Conservation (phyloP, 2,888 invertebrate species). For the Synanthedon tipuliformis region DNA sequence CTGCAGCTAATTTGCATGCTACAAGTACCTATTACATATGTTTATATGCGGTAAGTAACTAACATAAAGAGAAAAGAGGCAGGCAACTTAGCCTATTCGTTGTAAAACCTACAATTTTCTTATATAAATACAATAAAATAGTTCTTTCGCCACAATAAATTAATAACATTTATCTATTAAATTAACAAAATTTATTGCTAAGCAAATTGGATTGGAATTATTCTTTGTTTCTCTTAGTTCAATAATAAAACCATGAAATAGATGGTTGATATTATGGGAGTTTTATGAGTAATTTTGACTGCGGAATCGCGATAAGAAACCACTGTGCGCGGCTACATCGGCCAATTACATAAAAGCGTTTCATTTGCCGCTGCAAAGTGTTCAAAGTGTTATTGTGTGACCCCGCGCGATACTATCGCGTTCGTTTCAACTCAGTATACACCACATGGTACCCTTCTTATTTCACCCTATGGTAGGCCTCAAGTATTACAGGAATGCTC, state of each 20-base stretch:
- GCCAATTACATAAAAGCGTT: slow-evolving; percentile 53
- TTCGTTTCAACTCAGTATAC: slow-evolving; percentile 1
- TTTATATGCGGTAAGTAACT: too few species aligned
- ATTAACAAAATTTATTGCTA: too few species aligned
- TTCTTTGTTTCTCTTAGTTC: background rate
- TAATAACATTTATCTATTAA: too few species aligned
- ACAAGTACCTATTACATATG: too few species aligned
- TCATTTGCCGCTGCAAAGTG: slow-evolving; percentile 46
- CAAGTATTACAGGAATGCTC: background rate
- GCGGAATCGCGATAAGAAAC: slow-evolving; percentile 1
- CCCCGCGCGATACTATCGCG: slow-evolving; percentile 42
- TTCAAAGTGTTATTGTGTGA: slow-evolving; percentile 54
- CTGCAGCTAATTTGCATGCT: too few species aligned
- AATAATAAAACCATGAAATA: background rate
- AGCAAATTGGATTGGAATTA: too few species aligned
- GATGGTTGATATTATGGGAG: slow-evolving; percentile 1
- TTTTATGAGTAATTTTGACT: slow-evolving; percentile 3
- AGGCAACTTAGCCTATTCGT: too few species aligned
- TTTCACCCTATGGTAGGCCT: background rate
- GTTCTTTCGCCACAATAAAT: too few species aligned
- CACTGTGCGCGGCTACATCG: slow-evolving; percentile 30
- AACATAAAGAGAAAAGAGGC: too few species aligned
- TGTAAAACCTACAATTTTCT: too few species aligned
- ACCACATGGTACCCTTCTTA: background rate
- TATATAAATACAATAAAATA: too few species aligned